Percentiles rank a stretch among this genome's conserved stretches.
Evolutionary conservation across 2,113 vertebrate species (phyloP).

Genomic region (Vireo altiloquus): DNA sequence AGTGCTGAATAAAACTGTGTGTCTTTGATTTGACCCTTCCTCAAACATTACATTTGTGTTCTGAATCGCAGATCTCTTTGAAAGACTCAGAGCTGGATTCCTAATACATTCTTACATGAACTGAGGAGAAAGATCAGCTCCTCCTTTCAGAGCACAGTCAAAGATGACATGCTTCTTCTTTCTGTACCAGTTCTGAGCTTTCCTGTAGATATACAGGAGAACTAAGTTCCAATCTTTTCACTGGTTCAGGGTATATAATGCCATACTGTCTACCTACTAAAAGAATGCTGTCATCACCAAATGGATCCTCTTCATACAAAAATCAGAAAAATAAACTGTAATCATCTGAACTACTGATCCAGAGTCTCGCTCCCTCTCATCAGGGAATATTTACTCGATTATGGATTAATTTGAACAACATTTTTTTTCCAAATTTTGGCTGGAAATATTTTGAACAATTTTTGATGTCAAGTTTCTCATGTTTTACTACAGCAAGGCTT

Average conservation of each 20-base stretch:
- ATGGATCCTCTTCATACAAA: neutral
- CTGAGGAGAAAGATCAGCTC: neutral
- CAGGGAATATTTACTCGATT: neutral
- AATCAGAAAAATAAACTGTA: neutral
- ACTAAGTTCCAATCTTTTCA: neutral
- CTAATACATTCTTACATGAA: neutral
- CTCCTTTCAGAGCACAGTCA: neutral
- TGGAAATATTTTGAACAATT: neutral
- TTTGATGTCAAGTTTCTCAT: neutral
- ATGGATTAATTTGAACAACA: neutral
- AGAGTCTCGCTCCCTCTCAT: neutral
- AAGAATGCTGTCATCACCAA: neutral
- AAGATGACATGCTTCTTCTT: neutral
- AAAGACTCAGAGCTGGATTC: neutral
- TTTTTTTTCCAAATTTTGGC: neutral
- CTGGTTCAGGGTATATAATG: neutral
- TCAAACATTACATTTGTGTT: neutral
- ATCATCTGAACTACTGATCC: neutral
- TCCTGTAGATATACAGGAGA: neutral
- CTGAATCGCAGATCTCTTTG: neutral
- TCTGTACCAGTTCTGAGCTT: neutral
- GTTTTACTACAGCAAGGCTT: neutral
- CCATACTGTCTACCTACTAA: accelerated
- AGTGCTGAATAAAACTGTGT: neutral
- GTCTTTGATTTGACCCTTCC: neutral